Evolutionary conservation across 1,140 invertebrate species (phyloP).

Genomic region (Sitodiplosis mosellana): DNA sequence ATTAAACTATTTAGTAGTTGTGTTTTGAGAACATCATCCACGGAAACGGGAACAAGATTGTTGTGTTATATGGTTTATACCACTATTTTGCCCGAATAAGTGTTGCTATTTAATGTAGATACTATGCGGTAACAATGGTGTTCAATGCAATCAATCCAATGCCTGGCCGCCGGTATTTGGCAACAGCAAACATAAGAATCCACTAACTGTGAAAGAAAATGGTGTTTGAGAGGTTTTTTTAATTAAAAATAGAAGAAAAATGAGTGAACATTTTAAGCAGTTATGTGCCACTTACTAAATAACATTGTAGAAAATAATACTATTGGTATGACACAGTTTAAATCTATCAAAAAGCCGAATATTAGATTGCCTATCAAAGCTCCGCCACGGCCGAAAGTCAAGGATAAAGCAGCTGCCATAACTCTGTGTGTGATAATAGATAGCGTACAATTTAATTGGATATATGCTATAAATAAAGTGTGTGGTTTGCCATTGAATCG

Average conservation of each 20-base stretch:
- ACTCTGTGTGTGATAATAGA: too few relatives aligned
- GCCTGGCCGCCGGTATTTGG: constrained; percentile 46
- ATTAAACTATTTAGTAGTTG: too few relatives aligned
- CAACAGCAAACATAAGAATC: constrained; percentile 40
- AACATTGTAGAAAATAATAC: constrained; percentile 42
- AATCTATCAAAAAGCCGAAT: constrained; percentile 51
- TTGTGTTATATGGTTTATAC: neutral
- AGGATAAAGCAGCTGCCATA: constrained; percentile 52
- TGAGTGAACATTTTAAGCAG: neutral
- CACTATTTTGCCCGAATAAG: neutral
- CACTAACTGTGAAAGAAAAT: constrained; percentile 34
- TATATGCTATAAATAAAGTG: too few relatives aligned
- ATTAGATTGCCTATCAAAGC: constrained; percentile 46
- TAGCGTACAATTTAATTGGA: too few relatives aligned
- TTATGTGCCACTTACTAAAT: constrained; percentile 40
- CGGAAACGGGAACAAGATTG: too few relatives aligned
- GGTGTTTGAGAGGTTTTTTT: constrained; percentile 2
- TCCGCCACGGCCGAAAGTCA: constrained; percentile 51
- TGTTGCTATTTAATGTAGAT: neutral
- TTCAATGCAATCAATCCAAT: constrained; percentile 42
- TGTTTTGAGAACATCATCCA: too few relatives aligned
- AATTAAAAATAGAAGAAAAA: constrained; percentile 1
- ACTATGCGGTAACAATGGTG: neutral
- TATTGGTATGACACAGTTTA: constrained; percentile 48
- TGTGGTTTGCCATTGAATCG: too few relatives aligned